Evolutionary conservation across 2,888 invertebrate genomes (phyloP), one percentile per base, ranked within the genome.

Genomic region (Chironomus tentans): DNA sequence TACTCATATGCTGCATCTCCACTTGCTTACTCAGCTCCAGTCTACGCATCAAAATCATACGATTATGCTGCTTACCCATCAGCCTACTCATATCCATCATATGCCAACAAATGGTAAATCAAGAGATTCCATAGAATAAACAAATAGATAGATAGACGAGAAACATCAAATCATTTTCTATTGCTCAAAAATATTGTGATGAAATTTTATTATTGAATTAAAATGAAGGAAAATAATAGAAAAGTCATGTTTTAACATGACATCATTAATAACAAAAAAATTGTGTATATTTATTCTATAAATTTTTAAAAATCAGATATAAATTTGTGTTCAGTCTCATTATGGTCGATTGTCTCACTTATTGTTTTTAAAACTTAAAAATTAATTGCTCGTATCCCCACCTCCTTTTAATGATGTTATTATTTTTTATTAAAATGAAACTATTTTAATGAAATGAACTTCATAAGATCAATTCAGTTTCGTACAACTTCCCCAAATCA

Each of bases 141-240:
- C 72, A 15, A 18, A 38, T 10, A 38, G 10, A 38, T 38, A 10
- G 21, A 15, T 56, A 71, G 13, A 12, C 56, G 50, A 3, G 21
- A 15, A 72, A 38, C 21, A n/a, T 28, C 18, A 13, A 13, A 22
- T 70, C 22, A 22, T 38, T 74, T 68, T 74, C 74, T 74, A 22
- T 74, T 74, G 74, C 68, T 74, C 74, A 68, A 74, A 74, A 68
- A 47, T n/a, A 47, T 74, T 46, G 15, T 74, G 74, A 74, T 68
- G 68, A 38, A 38, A 38, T 38, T 38, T 38, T 38, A 74, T 48
- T 74, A 74, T n/a, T n/a, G 48, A 74, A 74, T 65, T 48, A 68
- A 74, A 74, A 74, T 62, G 13, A 71, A 3, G 0, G n/a, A 38
- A 28, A 69, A 38, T 7, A 21, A 48, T 6, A 47, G n/a, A 48